Evolutionary conservation across 2,888 invertebrate species (phyloP), one percentile per base, ranked within the genome.

Genomic region (Tenthredo distinguenda): DNA sequence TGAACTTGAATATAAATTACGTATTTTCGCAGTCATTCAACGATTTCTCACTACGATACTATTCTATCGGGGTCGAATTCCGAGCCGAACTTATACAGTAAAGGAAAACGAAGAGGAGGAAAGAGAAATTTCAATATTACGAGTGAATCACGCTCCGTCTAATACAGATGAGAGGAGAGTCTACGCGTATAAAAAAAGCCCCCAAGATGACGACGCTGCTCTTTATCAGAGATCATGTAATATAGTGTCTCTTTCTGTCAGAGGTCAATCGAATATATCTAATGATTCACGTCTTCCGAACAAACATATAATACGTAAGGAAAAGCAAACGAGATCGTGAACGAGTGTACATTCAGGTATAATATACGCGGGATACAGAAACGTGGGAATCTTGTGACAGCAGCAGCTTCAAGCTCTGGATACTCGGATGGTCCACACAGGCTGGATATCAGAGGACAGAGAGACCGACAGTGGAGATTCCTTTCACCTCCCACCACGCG

Each of bases 401-500:
- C 26, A 31, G 15, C 74, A 31, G 21, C 43, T 21, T 43, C 21
- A 74, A 43, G 21, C 43, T 74, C 74, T 74, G 74, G 74, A 74
- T 40, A 43, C 21, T 18, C 40, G 50, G 40, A 37, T 58, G 81
- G 81, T 62, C 81, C 81, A 81, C 15, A 62, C 5, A 37, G 72
- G 40, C 37, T 40, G 72, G 72, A 68, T 68, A 68, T 68, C 68
- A 34, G 68, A 68, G 68, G 68, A 31, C 68, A 68, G 68, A 50
- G 34, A 26, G 82, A 82, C 72, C 68, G 84, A 84, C 71, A 86
- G 85, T 84, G 81, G 83, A 87, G 87, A 87, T 87, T 87, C 87
- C 87, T 86, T 88, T 88, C 87, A 83, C 86, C 88, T 87, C 87
- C 87, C 87, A 87, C 86, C 87, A 85, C 72, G 62, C 84, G 86